These are phyloP conservation scores for Dasypolia templi DNA, from an alignment of 2,888 invertebrate genomes.

Conservation along the genomic window DNA sequence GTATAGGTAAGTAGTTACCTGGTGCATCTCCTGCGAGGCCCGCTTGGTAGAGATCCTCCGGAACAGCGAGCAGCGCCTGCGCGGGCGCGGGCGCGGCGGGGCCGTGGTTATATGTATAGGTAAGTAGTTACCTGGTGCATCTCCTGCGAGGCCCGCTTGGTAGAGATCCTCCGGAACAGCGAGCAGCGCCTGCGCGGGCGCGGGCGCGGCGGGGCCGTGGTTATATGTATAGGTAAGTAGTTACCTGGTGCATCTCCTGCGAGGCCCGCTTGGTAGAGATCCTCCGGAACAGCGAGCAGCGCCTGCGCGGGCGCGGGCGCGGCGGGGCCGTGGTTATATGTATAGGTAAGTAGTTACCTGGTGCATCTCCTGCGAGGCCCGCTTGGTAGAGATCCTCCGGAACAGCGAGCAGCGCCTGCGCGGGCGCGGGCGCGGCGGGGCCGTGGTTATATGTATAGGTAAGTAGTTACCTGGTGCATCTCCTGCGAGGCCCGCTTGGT, in stretches of 20 bases:
- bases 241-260: conserved; percentile 96
- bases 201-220: no score
- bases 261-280: conserved; percentile 97
- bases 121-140: no score
- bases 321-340: conserved; percentile 86
- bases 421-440: conserved; percentile 87
- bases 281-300: conserved; percentile 96
- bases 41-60: no score
- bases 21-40: no score
- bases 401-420: conserved; percentile 96
- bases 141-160: no score
- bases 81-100: no score
- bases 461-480: conserved; percentile 94
- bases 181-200: no score
- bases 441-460: conserved; percentile 74
- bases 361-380: conserved; percentile 97
- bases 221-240: neutral
- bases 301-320: conserved; percentile 91
- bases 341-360: conserved; percentile 87
- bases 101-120: no score
- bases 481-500: conserved; percentile 97
- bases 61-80: no score
- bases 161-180: no score
- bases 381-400: conserved; percentile 96
- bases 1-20: no score